Evolutionary conservation across 1,140 invertebrate genomes (phyloP), one percentile per base, ranked within the genome.

Genomic region (Platyscapa corneri): DNA sequence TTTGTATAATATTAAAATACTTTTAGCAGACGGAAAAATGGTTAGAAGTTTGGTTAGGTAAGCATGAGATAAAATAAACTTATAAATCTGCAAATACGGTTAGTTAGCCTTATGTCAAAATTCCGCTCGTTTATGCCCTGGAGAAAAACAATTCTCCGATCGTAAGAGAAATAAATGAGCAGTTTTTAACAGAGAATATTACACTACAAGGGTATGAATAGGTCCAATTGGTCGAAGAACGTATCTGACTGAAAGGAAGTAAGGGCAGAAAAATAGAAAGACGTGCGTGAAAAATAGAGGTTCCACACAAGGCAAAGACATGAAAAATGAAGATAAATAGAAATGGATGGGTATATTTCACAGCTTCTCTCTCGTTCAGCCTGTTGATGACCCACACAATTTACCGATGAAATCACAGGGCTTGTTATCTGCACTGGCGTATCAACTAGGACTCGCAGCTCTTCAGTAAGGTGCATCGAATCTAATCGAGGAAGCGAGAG

Each of bases 391-490:
- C 16, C 0, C 72, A 12, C 5, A 49, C n/a, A 75, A 75, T 27
- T 75, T 75, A 89, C 86, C 86, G 74, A 80, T 82, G 86, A 87
- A 89, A 89, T 89, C 86, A 88, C 78, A 70, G 86, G 85, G 81
- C 86, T 86, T 88, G 87, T 87, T 88, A 88, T 87, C 84, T 85
- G 81, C 82, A 32, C 80, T 27, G 27, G 56, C 56, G 14, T 27
- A 27, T 23, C 46, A 37, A 37, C 34, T 30, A 49, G 34, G 30
- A 34, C 46, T 23, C 0, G 10, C 53, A n/a, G 46, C 1, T 37
- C 32, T 23, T 12, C 72, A 30, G 27, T 46, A 14, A 1, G 7
- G 16, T 7, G 7, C 76, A 3, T 27, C 6, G 7, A 46, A 23
- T 78, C n/a, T 16, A 39, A 32, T 49, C 30, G n/a, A 49, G 65